Base-by-base conservation (phyloP, 2,113 vertebrate species). In the Scopus umbretta region DNA sequence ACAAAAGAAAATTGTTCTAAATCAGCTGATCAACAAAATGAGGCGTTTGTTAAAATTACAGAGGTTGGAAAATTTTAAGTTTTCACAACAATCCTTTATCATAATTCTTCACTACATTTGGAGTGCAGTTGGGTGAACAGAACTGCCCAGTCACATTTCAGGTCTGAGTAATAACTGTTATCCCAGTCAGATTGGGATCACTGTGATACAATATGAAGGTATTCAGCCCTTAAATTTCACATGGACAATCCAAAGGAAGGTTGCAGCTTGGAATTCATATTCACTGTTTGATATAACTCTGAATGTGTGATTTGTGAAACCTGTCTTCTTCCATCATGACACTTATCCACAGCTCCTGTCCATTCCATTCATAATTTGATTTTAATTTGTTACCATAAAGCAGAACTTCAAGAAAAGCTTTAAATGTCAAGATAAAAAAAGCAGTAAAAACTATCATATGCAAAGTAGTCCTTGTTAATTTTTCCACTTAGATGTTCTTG, bases 131-230 rank as follows among this genome's bases (percentile, higher is more conserved):
- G n/a, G 6, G 26, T 74, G 50, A 81, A 62, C 0, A 70, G 59
- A 95, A 58, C 26, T 73, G 68, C 27, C 20, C 36, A 49, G 38
- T 32, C 63, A 62, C 6, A 40, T 72, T 76, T 73, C 43, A 43
- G 30, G 47, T 62, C 47, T 67, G n/a, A 86, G 23, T 19, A 26
- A 15, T 20, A 80, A 36, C 1, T 42, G 22, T 26, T 75, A 55
- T 19, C 4, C 29, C 45, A 45, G 22, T 25, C 21, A 22, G 5
- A 63, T 40, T 26, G 58, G 16, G 20, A 67, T 66, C 40, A 65
- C 32, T 0, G 0, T 43, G 30, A 78, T 6, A 78, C 7, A n/a
- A 22, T 10, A 30, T 4, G 8, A 27, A 66, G 36, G 4, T 47
- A 66, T 47, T 80, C 34, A 42, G 45, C 45, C 67, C 38, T 61